Conservation (phyloP, 64 coral and sea anemone genomes). For the Actinia equina region DNA sequence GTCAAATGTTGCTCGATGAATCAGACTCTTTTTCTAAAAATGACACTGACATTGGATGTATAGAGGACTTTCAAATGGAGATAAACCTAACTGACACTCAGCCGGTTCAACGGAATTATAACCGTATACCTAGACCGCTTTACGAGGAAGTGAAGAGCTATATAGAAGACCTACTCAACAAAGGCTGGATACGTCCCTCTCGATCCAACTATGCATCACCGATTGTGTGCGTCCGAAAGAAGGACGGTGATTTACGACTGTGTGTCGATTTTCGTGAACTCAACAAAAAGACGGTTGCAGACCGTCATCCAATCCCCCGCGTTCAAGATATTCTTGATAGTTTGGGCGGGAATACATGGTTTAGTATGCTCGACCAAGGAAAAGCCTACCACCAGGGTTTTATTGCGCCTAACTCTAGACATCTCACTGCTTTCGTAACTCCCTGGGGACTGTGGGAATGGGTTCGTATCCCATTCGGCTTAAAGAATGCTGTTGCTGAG, state of each 20-base stretch:
- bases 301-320: constrained; percentile 40
- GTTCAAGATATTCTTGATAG: constrained; percentile 41
- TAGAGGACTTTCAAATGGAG: not conserved
- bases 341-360: not conserved
- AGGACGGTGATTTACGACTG: constrained; percentile 21
- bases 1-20: too few species aligned
- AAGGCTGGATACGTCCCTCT: constrained; percentile 23
- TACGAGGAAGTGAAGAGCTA: constrained; percentile 42
- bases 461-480: not conserved
- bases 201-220: constrained; percentile 46
- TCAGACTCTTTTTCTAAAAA: too few species aligned
- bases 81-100: constrained; percentile 42
- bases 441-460: constrained; percentile 18
- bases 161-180: constrained; percentile 43
- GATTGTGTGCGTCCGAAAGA: constrained; percentile 40
- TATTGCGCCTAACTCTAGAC: not conserved
- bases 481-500: not conserved
- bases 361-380: constrained; percentile 17
- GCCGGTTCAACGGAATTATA: constrained; percentile 35
- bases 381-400: constrained; percentile 15
- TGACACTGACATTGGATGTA: too few species aligned
- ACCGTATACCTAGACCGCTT: constrained; percentile 36
- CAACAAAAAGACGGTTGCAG: constrained; percentile 43
- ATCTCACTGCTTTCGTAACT: not conserved
- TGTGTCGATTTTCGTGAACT: constrained; percentile 24